Base-by-base conservation (phyloP, 2,888 invertebrate species). In the Galerucella nymphaeae region DNA sequence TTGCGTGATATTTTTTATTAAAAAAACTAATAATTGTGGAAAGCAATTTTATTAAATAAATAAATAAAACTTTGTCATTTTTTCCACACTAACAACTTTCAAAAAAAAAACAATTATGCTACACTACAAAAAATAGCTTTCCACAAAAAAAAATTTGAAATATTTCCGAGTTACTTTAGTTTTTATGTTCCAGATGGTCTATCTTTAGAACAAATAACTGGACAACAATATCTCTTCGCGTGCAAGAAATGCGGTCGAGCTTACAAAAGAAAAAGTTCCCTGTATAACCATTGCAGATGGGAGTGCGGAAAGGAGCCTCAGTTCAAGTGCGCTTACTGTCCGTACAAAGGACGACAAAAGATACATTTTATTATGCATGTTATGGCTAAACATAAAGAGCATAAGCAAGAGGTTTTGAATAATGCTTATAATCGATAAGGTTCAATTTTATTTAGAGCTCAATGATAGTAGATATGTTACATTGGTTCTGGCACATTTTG, bases 311-410 rank as follows among this genome's bases (percentile, higher is more conserved):
- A 80, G 62, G 81, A 81, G 58, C 81, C 81, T 0, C 81, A 81
- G 42, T 81, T 81, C 69, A 81, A 81, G 58, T 81, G 81, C 62
- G 71, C 77, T 8, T 83, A 81, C 73, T 84, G 84, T 65, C 83
- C 84, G 1, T 85, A 85, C 70, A 84, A 83, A 66, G 85, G 85
- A 41, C 82, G 82, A 67, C 85, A 85, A 74, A 85, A 85, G 75
- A 84, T 85, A 30, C 85, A 85, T 78, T 84, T 85, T 74, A 83
- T 84, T 41, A 84, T 84, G 85, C 85, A 85, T 72, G 81, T 85
- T 1, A 82, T 85, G 81, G 84, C 85, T 6, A 85, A 84, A 69
- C 85, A 85, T 71, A 85, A 85, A 79, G 84, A 85, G 67, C 83
- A 84, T 70, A 84, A 84, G 70, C 80, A 81, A 20, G 84, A 85